Base-by-base conservation (phyloP, 1,140 invertebrate species). In the Carposina sasakii region DNA sequence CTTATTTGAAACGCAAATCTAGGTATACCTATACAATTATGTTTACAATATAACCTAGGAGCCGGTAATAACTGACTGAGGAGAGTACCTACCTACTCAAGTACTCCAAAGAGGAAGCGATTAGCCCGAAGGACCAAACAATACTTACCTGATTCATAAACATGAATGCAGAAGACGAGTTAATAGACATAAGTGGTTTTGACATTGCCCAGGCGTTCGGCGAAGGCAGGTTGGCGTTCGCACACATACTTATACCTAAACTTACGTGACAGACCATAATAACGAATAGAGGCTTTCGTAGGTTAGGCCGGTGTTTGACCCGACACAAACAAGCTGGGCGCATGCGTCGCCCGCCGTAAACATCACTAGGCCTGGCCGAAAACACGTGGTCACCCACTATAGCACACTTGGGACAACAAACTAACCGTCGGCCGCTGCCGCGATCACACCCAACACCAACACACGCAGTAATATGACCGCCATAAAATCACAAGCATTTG, bases 401-500 rank as follows among this genome's bases (percentile, higher is more conserved):
- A 63, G 42, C 58, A 62, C 67, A 71, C 55, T n/a, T n/a, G n/a
- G 15, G 22, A 67, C 30, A 57, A 62, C 30, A 51, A 52, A 78
- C 76, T 42, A 56, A 81, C 78, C 78, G 66, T 76, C 72, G 61
- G 69, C 62, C 41, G 78, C 78, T 52, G 71, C 78, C 72, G 78
- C 78, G 67, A 73, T 68, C 68, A 71, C 78, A 69, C 69, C 78
- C 71, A 79, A 57, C 72, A 79, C 67, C 71, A 82, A 69, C 67
- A 82, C 76, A 75, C 62, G 72, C 52, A 82, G 72, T 67, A 82
- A 76, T 74, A 72, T 69, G 72, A 82, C 68, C 78, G 78, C 78
- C 78, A 82, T 82, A 82, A 73, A 82, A 79, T 75, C 72, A 75
- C 62, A 75, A 79, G 75, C 78, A 82, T 82, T 79, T 79, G 78